Evolutionary conservation across 2,797 vertebrate genomes (phyloP), one percentile per base, ranked within the genome.

Genomic region (Podarcis lilfordi): DNA sequence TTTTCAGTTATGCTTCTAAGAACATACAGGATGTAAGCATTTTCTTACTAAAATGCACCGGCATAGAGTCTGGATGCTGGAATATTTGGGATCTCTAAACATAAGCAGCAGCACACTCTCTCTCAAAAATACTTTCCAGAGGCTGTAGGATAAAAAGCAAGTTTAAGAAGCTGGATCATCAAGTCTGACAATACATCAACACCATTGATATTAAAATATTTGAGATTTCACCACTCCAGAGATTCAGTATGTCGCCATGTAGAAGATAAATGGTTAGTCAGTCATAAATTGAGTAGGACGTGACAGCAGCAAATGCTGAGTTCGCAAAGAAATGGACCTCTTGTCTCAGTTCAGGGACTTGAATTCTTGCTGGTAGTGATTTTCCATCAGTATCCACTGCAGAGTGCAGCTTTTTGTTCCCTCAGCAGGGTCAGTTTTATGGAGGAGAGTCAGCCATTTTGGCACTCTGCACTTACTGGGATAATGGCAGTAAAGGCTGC

Each of bases 251-350:
- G 25, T 81, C 37, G 37, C 72, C n/a, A 25, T n/a, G 43, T 55
- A 55, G 72, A 82, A 15, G 72, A 77, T 82, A 77, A 82, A 88
- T 76, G 80, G 37, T 64, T 75, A 64, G 72, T 76, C 86, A 82
- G 69, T 87, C 86, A 82, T 76, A 88, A 82, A 82, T 77, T 68
- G 72, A 82, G 43, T 29, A 82, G 32, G 71, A 88, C 35, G 61
- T 82, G 61, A 32, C 61, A 82, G 40, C 37, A 37, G 80, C 23
- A 82, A 88, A 61, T 82, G 80, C 40, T 82, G 72, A 82, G 72
- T 21, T 88, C 15, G 86, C 74, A 88, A 81, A 64, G 72, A 82
- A 29, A 61, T 68, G 72, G 23, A 15, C 59, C n/a, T 35, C 80
- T 37, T 68, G 72, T 72, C 61, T 50, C 59, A 68, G n/a, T 76